These are phyloP conservation scores for Symphodus melops DNA, from an alignment of 2,113 vertebrate species.

Conservation along the genomic window DNA sequence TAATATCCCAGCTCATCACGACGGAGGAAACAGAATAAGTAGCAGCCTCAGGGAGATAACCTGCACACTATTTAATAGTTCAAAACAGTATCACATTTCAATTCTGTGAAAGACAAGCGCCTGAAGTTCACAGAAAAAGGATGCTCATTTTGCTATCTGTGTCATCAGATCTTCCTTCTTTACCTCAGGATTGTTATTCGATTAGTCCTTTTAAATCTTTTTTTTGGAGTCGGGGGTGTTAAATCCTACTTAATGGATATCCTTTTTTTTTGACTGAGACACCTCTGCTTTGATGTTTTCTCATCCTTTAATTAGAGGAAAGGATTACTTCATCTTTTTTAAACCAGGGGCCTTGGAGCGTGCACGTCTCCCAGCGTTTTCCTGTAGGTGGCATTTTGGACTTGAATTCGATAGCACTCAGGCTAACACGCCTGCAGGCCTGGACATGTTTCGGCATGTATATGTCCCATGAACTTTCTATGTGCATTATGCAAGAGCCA, in stretches of 20 bases:
- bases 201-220: slow-evolving; percentile 8
- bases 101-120: not conserved
- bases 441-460: slow-evolving; percentile 61
- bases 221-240: not conserved
- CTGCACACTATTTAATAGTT: not conserved
- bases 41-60: not conserved
- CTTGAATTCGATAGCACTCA: slow-evolving; percentile 58
- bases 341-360: not conserved
- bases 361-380: slow-evolving; percentile 30
- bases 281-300: slow-evolving; percentile 64
- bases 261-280: slow-evolving; percentile 32
- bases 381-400: slow-evolving; percentile 65
- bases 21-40: too few relatives aligned
- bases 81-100: slow-evolving; percentile 14
- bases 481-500: slow-evolving; percentile 61
- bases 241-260: slow-evolving; percentile 52
- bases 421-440: slow-evolving; percentile 56
- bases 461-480: slow-evolving; percentile 57
- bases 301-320: slow-evolving; percentile 71
- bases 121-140: slow-evolving; percentile 2
- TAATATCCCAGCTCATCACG: not conserved
- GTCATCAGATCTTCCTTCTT: slow-evolving; percentile 3
- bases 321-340: slow-evolving; percentile 59
- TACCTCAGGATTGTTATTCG: slow-evolving; percentile 17
- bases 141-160: slow-evolving; percentile 17